A percentile compares a stretch with the other conserved stretches of the same genome.
Evolutionary conservation across 37 sponge, comb jelly and placozoan species (phyloP).

Genomic region (Cliona cf. orientalis): DNA sequence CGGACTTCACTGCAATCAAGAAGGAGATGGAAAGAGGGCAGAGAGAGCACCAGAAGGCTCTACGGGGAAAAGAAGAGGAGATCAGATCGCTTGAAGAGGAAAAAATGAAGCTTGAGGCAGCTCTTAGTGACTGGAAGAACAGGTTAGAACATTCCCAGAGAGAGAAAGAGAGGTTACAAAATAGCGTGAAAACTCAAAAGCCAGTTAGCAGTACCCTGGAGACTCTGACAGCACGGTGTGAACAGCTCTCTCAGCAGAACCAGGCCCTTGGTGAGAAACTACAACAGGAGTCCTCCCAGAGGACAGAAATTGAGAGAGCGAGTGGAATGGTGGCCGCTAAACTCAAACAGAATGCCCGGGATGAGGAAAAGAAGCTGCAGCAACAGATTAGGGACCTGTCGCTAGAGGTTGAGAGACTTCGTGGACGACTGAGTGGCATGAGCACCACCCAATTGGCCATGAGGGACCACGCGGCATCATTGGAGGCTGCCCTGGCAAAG

Average conservation of each 20-base stretch:
- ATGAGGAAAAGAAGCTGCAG: slow-evolving; percentile 46
- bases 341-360: slow-evolving; percentile 53
- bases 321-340: slow-evolving; percentile 21
- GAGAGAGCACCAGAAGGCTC: slow-evolving; percentile 11
- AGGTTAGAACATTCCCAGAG: slow-evolving; percentile 5
- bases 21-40: slow-evolving; percentile 34
- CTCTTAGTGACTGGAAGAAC: not conserved
- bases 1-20: slow-evolving; percentile 48
- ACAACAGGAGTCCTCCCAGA: slow-evolving; percentile 24
- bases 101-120: not conserved
- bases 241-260: slow-evolving; percentile 5
- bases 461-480: slow-evolving; percentile 54
- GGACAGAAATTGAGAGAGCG: slow-evolving; percentile 47
- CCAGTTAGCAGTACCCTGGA: not conserved
- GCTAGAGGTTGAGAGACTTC: slow-evolving; percentile 62
- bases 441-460: slow-evolving; percentile 52
- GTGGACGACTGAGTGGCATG: slow-evolving; percentile 71
- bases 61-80: slow-evolving; percentile 7
- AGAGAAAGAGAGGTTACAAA: slow-evolving; percentile 13
- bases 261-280: slow-evolving; percentile 18
- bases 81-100: slow-evolving; percentile 1
- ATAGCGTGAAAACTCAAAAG: not conserved
- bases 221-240: not conserved
- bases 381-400: slow-evolving; percentile 43
- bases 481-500: slow-evolving; percentile 69